Base-by-base conservation (phyloP, 2,797 vertebrate species). In the Chrysocyon brachyurus region DNA sequence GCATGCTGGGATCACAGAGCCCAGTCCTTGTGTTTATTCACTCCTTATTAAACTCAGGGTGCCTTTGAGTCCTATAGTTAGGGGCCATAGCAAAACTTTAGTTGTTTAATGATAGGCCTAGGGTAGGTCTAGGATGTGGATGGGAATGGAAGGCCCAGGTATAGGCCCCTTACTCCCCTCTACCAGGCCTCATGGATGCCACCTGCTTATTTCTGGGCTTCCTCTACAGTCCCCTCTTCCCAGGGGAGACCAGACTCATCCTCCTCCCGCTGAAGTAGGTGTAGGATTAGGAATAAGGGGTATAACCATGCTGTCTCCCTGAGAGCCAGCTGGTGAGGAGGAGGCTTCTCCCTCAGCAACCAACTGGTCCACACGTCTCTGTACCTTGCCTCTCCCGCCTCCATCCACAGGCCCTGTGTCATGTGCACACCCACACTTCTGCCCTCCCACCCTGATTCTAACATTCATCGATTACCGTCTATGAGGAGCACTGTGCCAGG, bases 241-340 rank as follows among this genome's bases (percentile, higher is more conserved):
- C 61, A 9, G 72, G 28, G 33, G 40, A 91, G 17, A 12, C 54
- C 86, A 59, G 31, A 22, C 63, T 36, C 1, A 14, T 31, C 72
- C 52, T 70, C 90, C 90, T 72, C 46, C 72, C 12, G n/a, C 63
- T 70, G 52, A 28, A 66, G 64, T 16, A 3, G 19, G 31, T 54
- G 3, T 57, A 64, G 78, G 24, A 59, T 7, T 54, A 14, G 87
- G 56, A 94, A 49, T 28, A 78, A 91, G 36, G 70, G n/a, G 15
- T 79, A 56, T 17, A 64, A 84, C 61, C 75, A 68, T n/a, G 12
- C 86, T 70, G 11, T 70, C 63, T 96, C 96, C 66, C 64, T 2
- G 1, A 64, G 40, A 96, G 64, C 88, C 96, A 97, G 93, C 78
- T 95, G 91, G 82, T 96, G 92, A 96, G 73, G 91, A 92, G 92